Evolutionary conservation across 2,113 vertebrate species (phyloP).

Genomic region (Pterophyllum scalare): DNA sequence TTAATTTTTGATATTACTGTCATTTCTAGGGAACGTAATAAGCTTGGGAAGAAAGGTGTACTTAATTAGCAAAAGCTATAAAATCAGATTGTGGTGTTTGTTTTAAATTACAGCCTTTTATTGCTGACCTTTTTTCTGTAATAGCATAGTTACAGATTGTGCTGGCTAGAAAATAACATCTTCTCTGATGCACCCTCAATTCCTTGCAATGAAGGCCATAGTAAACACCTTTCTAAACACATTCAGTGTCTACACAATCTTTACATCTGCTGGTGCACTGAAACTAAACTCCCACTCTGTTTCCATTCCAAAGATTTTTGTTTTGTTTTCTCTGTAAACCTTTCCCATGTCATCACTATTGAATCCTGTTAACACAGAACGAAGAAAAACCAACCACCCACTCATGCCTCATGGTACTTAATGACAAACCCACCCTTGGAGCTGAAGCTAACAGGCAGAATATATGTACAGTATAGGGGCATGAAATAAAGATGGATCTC

Average conservation of each 20-base stretch:
- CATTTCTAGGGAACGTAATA: background rate
- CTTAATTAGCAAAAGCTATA: background rate
- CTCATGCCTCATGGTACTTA: background rate
- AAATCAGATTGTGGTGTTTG: background rate
- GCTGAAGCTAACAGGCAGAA: background rate
- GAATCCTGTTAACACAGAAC: conserved; percentile 2
- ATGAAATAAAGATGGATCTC: background rate
- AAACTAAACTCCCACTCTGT: background rate
- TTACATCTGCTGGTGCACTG: background rate
- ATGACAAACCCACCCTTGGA: background rate
- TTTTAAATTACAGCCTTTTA: background rate
- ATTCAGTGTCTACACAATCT: background rate
- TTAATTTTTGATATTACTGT: background rate
- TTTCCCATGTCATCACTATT: background rate
- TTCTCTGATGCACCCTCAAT: background rate
- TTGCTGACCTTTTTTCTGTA: background rate
- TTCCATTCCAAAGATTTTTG: conserved; percentile 3
- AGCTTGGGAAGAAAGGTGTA: background rate
- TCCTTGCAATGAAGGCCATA: background rate
- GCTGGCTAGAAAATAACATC: background rate
- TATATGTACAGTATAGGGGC: background rate
- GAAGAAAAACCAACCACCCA: background rate
- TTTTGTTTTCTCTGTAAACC: background rate
- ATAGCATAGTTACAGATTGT: background rate
- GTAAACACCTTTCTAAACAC: conserved; percentile 5